Evolutionary conservation across 2,888 invertebrate genomes (phyloP).

Genomic region (Scaptomyza caliginosa): DNA sequence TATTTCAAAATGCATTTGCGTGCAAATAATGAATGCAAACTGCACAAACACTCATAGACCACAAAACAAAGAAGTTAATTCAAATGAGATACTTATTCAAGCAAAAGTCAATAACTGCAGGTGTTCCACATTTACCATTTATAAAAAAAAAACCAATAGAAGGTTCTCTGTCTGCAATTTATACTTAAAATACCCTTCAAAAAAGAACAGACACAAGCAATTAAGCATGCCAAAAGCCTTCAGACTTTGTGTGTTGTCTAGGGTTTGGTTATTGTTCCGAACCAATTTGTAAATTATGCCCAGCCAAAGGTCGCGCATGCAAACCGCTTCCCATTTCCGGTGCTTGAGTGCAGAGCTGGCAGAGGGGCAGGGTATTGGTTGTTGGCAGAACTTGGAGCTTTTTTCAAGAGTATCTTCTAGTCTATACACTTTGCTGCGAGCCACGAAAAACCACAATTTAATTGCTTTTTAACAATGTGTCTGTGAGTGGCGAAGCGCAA

Average conservation of each 20-base stretch:
- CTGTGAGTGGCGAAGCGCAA: constrained; percentile 70
- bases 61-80: constrained; percentile 32
- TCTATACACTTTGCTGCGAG: too few species aligned
- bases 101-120: constrained; percentile 54
- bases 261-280: constrained; percentile 27
- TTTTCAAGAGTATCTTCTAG: neutral
- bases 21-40: constrained; percentile 67
- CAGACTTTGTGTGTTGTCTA: constrained; percentile 12
- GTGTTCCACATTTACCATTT: constrained; percentile 47
- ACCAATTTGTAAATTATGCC: constrained; percentile 72
- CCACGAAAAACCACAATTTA: too few species aligned
- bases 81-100: constrained; percentile 41
- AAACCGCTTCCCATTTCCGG: constrained; percentile 66
- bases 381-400: neutral
- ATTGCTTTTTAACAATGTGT: constrained; percentile 78
- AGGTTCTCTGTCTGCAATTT: constrained; percentile 16
- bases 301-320: constrained; percentile 69
- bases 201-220: constrained; percentile 26
- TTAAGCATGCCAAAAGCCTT: constrained; percentile 57
- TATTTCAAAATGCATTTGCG: constrained; percentile 62
- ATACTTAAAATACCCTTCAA: constrained; percentile 39
- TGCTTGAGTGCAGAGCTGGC: too few species aligned
- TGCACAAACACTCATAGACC: constrained; percentile 24
- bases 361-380: neutral
- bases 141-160: neutral